Evolutionary conservation across 2,113 vertebrate genomes (phyloP).

Genomic region (Diadophis punctatus): DNA sequence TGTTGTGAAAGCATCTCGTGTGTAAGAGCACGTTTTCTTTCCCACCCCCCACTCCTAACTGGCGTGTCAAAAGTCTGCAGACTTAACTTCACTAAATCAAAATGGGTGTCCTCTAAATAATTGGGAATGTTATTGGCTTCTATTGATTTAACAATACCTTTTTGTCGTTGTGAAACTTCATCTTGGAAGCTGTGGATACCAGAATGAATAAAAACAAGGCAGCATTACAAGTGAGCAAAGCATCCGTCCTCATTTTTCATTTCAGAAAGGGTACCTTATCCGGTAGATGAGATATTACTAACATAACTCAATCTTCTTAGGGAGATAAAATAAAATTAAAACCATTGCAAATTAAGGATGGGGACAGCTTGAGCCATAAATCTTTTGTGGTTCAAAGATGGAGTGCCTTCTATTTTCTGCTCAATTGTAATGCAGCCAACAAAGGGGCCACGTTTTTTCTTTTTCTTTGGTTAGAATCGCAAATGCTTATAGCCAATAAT

Average conservation of each 20-base stretch:
- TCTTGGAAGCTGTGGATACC: conserved; percentile 42
- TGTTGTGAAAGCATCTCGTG: neutral
- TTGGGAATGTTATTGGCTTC: conserved; percentile 34
- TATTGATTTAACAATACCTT: conserved; percentile 27
- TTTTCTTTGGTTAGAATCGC: neutral
- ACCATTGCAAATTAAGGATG: conserved; percentile 47
- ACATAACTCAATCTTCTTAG: conserved; percentile 33
- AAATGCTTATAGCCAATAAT: neutral
- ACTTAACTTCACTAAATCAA: conserved; percentile 55
- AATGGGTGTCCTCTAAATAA: conserved; percentile 58
- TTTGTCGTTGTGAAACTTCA: conserved; percentile 31
- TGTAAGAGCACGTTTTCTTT: neutral
- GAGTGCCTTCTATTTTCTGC: neutral
- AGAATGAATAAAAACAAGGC: conserved; percentile 64
- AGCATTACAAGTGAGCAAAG: conserved; percentile 51
- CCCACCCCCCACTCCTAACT: neutral
- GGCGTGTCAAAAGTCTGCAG: conserved; percentile 40
- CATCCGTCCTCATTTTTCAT: conserved; percentile 15
- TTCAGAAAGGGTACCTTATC: conserved; percentile 34
- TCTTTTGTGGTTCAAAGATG: neutral
- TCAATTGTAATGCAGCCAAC: neutral
- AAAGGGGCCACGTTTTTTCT: neutral
- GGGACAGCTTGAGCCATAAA: neutral
- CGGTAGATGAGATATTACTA: conserved; percentile 50
- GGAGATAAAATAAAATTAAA: conserved; percentile 50